A percentile compares a stretch with the other conserved stretches of the same genome.
phyloP scores from a whole-genome alignment of 2,113 vertebrate genomes.

The Pseudonaja textilis region DNA sequence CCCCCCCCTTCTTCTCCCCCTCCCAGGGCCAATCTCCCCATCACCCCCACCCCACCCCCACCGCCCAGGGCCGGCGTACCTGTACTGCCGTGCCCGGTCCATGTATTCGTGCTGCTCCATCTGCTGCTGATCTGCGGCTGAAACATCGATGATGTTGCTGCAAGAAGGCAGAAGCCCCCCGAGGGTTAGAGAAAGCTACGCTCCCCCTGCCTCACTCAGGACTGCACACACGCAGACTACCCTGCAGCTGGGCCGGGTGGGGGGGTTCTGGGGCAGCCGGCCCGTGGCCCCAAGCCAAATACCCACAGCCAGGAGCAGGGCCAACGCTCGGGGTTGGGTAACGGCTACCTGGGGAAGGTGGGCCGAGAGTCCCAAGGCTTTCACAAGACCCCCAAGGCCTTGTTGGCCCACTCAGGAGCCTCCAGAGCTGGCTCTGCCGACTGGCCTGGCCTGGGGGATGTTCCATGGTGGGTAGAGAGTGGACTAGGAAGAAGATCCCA shows the following conservation, averaged over 20 bases:
- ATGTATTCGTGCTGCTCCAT: constrained; percentile 98
- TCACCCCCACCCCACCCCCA: neutral
- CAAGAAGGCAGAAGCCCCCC: neutral
- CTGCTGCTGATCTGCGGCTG: constrained; percentile 91
- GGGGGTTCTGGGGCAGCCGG: neutral
- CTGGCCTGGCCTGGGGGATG: too few relatives aligned
- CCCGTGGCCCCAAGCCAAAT: neutral
- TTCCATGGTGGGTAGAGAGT: too few relatives aligned
- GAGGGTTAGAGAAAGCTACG: neutral
- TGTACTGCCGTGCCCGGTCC: constrained; percentile 95
- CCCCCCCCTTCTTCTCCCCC: neutral
- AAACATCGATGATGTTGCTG: constrained; percentile 96
- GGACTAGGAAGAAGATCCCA: too few relatives aligned
- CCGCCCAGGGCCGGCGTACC: constrained; percentile 63
- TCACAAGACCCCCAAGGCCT: neutral
- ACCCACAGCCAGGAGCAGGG: neutral
- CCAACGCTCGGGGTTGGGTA: neutral
- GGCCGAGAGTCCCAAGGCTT: neutral
- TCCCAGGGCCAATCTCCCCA: neutral
- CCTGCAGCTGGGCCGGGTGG: too few relatives aligned
- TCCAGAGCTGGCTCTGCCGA: too few relatives aligned
- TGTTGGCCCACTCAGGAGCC: neutral
- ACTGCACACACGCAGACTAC: fast-evolving
- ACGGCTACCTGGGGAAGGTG: neutral
- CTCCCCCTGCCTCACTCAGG: neutral